Conservation (phyloP, 2,888 invertebrate genomes). For the Phoronis australis region DNA sequence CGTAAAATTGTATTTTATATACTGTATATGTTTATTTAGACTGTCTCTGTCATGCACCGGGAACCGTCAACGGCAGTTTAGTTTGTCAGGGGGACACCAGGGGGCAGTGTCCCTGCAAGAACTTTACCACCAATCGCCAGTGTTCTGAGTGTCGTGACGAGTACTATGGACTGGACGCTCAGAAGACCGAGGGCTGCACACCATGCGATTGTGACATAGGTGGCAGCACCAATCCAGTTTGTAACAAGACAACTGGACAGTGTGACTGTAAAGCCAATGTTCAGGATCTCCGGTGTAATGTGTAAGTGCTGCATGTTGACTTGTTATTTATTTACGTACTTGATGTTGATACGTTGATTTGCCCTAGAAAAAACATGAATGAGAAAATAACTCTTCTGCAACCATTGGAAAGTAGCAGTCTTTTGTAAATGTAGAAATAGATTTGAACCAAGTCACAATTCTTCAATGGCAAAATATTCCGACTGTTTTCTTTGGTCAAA, state of each 20-base stretch:
- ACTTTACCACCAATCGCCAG: slow-evolving; percentile 17
- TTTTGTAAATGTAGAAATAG: no score
- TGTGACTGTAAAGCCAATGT: slow-evolving; percentile 22
- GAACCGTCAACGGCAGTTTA: slow-evolving; percentile 20
- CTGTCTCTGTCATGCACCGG: slow-evolving; percentile 25
- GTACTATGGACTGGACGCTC: slow-evolving; percentile 22
- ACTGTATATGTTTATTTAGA: slow-evolving; percentile 13
- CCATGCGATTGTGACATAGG: slow-evolving; percentile 28
- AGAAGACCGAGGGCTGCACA: slow-evolving; percentile 20
- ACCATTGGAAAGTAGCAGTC: no score
- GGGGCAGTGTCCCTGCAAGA: slow-evolving; percentile 36
- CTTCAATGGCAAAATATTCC: no score
- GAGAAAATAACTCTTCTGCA: no score
- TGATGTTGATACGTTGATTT: not conserved
- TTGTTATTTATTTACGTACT: not conserved
- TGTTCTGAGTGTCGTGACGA: slow-evolving; percentile 31
- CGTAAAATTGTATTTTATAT: not conserved
- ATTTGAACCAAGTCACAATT: no score
- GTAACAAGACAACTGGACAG: slow-evolving; percentile 26
- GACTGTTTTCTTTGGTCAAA: no score
- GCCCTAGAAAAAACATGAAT: no score
- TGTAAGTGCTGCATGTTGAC: no score
- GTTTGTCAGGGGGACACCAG: slow-evolving; percentile 17
- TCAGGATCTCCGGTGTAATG: slow-evolving; percentile 12
- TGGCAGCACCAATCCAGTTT: slow-evolving; percentile 15